A percentile compares a stretch with the other conserved stretches of the same genome.
Conservation (phyloP, 2,888 invertebrate species). For the Drosophila niveifrons region DNA sequence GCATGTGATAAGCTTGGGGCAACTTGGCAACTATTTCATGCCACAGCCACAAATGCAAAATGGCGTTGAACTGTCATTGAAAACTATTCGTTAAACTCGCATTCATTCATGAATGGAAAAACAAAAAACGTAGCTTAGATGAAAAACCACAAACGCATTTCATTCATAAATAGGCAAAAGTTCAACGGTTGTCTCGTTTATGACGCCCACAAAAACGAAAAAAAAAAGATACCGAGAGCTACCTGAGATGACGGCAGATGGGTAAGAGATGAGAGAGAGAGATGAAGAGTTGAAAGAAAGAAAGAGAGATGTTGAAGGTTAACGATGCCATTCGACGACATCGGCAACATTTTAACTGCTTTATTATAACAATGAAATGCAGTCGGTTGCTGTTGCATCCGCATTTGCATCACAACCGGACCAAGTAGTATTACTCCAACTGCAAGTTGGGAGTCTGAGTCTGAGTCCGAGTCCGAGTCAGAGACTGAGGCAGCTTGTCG, state of each 20-base stretch:
- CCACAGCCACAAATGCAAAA: constrained; percentile 36
- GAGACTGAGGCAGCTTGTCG: neutral
- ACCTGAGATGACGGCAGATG: constrained; percentile 34
- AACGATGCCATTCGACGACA: constrained; percentile 52
- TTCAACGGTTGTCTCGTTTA: constrained; percentile 43
- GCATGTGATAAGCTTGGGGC: constrained; percentile 45
- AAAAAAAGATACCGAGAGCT: constrained; percentile 15
- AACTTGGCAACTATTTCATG: constrained; percentile 26
- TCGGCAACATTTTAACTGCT: constrained; percentile 68
- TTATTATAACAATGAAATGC: constrained; percentile 64
- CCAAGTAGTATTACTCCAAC: constrained; percentile 13
- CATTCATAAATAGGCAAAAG: constrained; percentile 73
- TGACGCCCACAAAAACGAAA: constrained; percentile 18
- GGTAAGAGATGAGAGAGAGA: too few species aligned
- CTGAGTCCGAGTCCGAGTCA: neutral
- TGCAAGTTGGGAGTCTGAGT: constrained; percentile 8
- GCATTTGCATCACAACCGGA: constrained; percentile 51
- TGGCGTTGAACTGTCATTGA: constrained; percentile 21
- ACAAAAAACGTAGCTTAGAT: constrained; percentile 15
- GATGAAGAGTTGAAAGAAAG: neutral
- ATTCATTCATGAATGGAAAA: constrained; percentile 47
- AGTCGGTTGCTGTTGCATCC: constrained; percentile 39
- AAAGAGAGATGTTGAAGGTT: constrained; percentile 37
- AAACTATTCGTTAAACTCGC: constrained; percentile 5
- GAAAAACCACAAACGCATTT: constrained; percentile 59